Conservation (phyloP, 2,797 vertebrate species). For the Chaenodraco wilsoni region DNA sequence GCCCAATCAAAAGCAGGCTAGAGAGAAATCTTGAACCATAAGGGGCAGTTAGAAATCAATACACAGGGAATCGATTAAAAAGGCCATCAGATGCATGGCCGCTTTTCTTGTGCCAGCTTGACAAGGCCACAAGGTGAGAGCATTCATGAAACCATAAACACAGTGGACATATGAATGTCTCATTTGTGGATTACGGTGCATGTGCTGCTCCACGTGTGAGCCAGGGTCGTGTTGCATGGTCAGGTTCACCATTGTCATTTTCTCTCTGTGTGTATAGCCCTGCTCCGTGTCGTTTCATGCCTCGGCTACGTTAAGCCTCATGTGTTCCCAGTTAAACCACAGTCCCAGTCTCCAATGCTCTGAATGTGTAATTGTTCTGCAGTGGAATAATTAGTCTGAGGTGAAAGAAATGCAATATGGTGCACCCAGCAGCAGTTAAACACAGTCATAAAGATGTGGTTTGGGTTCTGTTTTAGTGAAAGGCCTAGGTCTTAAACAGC, state of each 20-base stretch:
- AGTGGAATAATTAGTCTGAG: slow-evolving; percentile 33
- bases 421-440: slow-evolving; percentile 26
- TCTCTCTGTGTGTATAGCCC: slow-evolving; percentile 7
- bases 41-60: slow-evolving; percentile 30
- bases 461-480: neutral
- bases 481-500: slow-evolving; percentile 3
- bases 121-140: neutral
- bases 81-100: slow-evolving; percentile 25
- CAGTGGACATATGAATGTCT: slow-evolving; percentile 16
- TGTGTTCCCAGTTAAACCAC: slow-evolving; percentile 20
- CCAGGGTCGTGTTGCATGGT: neutral
- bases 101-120: slow-evolving; percentile 12
- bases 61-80: slow-evolving; percentile 34
- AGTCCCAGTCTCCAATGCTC: neutral
- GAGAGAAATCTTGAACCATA: slow-evolving; percentile 1
- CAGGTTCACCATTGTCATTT: slow-evolving; percentile 11
- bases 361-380: slow-evolving; percentile 21
- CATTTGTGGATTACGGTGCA: slow-evolving; percentile 19
- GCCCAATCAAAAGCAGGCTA: slow-evolving; percentile 9
- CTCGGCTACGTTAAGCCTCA: neutral
- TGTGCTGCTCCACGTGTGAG: neutral
- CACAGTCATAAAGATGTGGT: slow-evolving; percentile 26
- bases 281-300: slow-evolving; percentile 13
- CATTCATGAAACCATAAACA: slow-evolving; percentile 5
- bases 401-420: slow-evolving; percentile 28